Evolutionary conservation across 2,797 vertebrate genomes (phyloP).

Genomic region (Synaphobranchus kaupii): DNA sequence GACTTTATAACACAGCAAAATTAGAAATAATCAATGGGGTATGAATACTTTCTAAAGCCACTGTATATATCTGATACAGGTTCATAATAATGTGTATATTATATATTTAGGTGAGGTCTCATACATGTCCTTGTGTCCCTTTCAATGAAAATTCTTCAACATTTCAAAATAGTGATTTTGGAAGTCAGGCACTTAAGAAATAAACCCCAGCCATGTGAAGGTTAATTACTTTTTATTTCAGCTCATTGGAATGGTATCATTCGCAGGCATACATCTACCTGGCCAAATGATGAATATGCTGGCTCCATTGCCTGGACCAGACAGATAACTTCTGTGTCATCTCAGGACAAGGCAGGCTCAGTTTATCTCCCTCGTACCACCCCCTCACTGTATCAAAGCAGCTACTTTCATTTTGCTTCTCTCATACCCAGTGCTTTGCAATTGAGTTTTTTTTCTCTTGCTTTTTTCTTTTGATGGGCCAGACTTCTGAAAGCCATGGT

Average conservation of each 20-base stretch:
- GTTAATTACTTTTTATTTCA: neutral
- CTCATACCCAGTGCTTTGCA: constrained; percentile 18
- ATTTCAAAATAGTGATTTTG: neutral
- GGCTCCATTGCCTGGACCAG: constrained; percentile 56
- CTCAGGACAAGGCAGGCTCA: constrained; percentile 50
- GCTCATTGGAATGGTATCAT: neutral
- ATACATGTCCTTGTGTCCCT: neutral
- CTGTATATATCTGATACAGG: neutral
- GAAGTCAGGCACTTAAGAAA: neutral
- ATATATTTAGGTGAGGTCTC: neutral
- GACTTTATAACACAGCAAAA: too few relatives aligned
- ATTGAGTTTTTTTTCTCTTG: neutral
- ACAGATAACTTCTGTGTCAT: constrained; percentile 57
- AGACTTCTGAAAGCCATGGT: constrained; percentile 25
- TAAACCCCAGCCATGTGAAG: neutral
- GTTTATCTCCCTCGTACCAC: constrained; percentile 56
- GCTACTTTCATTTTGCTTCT: constrained; percentile 44
- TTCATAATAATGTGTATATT: neutral
- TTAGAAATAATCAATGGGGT: too few relatives aligned
- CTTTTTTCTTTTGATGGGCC: constrained; percentile 8
- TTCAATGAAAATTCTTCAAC: neutral
- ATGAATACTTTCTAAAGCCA: too few relatives aligned
- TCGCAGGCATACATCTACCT: neutral
- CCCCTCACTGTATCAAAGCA: constrained; percentile 54
- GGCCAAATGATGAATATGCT: neutral